Evolutionary conservation across 2,113 vertebrate species (phyloP).

Genomic region (Circaetus cinerascens): DNA sequence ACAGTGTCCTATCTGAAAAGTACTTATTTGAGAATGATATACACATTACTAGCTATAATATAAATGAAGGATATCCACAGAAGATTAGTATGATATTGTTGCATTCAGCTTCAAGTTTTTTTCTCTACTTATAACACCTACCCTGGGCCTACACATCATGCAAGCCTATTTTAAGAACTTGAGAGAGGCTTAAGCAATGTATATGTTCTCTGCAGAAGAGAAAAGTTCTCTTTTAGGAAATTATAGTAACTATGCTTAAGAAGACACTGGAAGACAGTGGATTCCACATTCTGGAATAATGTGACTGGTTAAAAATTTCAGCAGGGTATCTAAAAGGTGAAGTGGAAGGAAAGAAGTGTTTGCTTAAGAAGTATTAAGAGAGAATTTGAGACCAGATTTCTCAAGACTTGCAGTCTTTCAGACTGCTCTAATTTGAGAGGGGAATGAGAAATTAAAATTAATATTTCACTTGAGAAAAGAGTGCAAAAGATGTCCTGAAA

Average conservation of each 20-base stretch:
- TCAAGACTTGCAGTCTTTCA: neutral
- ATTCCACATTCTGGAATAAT: neutral
- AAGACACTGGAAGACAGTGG: neutral
- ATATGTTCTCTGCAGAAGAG: neutral
- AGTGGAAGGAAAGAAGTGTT: neutral
- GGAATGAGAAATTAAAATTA: conserved; percentile 8
- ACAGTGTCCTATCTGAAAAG: neutral
- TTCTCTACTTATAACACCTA: neutral
- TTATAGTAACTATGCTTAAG: neutral
- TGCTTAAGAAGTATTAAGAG: neutral
- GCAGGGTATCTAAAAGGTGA: neutral
- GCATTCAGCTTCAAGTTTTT: neutral
- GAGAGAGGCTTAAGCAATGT: neutral
- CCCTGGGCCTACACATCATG: fast-evolving
- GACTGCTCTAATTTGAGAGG: neutral
- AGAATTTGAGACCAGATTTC: conserved; percentile 14
- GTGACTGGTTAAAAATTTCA: neutral
- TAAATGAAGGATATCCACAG: neutral
- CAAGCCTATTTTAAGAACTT: neutral
- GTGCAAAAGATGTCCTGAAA: conserved; percentile 17
- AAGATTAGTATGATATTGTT: neutral
- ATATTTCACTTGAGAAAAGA: conserved; percentile 34
- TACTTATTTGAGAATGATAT: neutral
- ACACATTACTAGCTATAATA: neutral
- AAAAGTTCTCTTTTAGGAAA: neutral